A percentile compares a stretch with the other conserved stretches of the same genome.
These are phyloP conservation scores for Eurypyga helias DNA, from an alignment of 2,113 vertebrate species.

Conservation along the genomic window DNA sequence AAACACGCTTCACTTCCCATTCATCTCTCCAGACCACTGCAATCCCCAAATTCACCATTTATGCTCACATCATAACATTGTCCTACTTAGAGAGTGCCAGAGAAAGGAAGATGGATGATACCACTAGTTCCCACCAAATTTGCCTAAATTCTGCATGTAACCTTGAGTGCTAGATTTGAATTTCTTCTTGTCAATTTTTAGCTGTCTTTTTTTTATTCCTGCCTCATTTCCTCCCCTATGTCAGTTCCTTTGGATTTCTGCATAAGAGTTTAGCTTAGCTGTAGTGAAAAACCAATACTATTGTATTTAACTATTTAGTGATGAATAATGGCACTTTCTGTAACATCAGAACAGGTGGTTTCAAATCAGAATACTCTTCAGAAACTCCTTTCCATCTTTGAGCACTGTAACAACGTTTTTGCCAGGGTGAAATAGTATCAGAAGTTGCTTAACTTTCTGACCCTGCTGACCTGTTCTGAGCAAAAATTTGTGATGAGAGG, in stretches of 20 bases:
- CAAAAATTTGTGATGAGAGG: background rate
- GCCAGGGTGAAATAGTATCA: background rate
- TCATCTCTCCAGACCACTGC: background rate
- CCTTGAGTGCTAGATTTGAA: background rate
- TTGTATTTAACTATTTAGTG: background rate
- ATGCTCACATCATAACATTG: fast-evolving
- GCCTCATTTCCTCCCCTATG: background rate
- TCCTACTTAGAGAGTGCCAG: background rate
- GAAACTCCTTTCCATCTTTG: background rate
- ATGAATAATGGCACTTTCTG: background rate
- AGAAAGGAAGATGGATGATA: background rate
- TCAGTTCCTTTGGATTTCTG: background rate
- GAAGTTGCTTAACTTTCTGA: background rate
- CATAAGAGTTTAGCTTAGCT: background rate
- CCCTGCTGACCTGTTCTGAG: background rate
- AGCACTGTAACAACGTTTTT: background rate
- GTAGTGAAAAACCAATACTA: background rate
- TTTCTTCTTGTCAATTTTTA: background rate
- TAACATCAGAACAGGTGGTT: background rate
- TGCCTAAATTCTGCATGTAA: background rate
- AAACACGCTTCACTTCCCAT: background rate
- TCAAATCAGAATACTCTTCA: background rate
- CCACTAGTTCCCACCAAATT: background rate
- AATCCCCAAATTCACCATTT: background rate
- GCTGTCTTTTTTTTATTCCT: background rate